A percentile compares a stretch with the other conserved stretches of the same genome.
Evolutionary conservation across 2,888 invertebrate species (phyloP).

Genomic region (Empis stercorea): DNA sequence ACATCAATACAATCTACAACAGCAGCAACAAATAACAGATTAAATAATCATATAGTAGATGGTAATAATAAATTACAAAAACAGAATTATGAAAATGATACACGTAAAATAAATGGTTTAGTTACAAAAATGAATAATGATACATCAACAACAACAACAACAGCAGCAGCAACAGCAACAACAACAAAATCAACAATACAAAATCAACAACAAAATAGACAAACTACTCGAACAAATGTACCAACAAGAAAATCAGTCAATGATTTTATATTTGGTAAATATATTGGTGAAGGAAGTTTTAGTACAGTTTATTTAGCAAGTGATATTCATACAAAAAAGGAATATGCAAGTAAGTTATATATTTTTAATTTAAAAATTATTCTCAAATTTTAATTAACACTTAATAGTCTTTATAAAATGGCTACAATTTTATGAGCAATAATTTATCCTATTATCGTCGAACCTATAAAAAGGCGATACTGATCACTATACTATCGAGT

Average conservation of each 20-base stretch:
- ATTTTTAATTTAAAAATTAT: neutral
- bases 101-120: neutral
- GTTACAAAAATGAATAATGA: neutral
- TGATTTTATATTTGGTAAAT: constrained; percentile 90
- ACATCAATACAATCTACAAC: neutral
- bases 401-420: no score
- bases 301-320: constrained; percentile 90
- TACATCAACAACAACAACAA: constrained; percentile 14
- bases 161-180: constrained; percentile 13
- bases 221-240: neutral
- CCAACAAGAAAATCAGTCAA: constrained; percentile 42
- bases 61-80: neutral
- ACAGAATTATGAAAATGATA: neutral
- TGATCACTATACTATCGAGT: no score
- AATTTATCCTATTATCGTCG: no score
- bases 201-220: constrained; percentile 9
- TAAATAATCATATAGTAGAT: neutral
- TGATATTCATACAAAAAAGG: constrained; percentile 76
- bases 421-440: no score
- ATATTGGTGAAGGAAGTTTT: constrained; percentile 95
- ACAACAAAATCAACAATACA: constrained; percentile 14
- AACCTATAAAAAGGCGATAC: no score
- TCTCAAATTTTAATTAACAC: neutral
- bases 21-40: constrained; percentile 1
- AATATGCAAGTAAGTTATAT: constrained; percentile 80